These are phyloP conservation scores for Anas acuta DNA, from an alignment of 2,797 vertebrate species.

Conservation along the genomic window DNA sequence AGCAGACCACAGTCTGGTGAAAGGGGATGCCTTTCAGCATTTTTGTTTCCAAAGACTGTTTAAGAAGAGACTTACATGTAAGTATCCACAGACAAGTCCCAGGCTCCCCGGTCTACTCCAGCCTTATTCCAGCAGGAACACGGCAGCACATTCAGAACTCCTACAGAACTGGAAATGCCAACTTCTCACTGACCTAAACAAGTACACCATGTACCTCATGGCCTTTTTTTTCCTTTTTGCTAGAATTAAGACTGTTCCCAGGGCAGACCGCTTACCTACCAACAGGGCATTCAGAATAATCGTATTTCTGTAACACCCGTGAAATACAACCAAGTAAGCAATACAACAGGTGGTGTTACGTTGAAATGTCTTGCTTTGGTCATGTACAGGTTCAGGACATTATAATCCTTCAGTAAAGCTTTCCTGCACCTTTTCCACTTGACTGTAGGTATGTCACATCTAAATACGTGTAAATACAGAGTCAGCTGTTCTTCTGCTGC, in stretches of 20 bases:
- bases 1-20: not conserved
- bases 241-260: not conserved
- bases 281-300: not conserved
- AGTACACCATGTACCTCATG: not conserved
- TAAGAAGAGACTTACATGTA: not conserved
- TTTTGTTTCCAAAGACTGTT: not conserved
- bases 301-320: not conserved
- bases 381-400: not conserved
- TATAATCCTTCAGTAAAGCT: not conserved
- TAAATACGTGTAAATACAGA: not conserved
- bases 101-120: not conserved
- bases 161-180: not conserved
- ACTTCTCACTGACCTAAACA: not conserved
- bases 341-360: fast-evolving
- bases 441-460: not conserved
- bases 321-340: not conserved
- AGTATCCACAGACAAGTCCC: not conserved
- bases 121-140: not conserved
- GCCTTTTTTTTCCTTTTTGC: not conserved
- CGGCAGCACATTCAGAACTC: not conserved
- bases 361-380: not conserved
- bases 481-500: not conserved
- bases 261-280: not conserved
- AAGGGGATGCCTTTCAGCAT: not conserved
- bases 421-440: not conserved